phyloP scores from a whole-genome alignment of 2,113 vertebrate species.

The Lichenostomus cassidix region DNA sequence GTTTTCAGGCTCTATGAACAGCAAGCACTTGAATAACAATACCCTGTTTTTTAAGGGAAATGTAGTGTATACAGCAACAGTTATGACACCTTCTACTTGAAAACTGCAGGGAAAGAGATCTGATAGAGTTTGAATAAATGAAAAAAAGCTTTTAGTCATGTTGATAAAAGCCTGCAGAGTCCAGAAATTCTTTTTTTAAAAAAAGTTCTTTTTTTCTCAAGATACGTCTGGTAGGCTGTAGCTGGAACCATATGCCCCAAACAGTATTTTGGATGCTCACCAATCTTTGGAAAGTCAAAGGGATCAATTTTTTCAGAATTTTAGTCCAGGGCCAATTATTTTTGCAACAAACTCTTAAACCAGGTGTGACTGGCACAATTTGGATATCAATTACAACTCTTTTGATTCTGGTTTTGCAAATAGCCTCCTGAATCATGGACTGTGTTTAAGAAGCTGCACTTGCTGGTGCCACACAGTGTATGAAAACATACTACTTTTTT shows the following conservation, averaged over 20 bases:
- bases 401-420: conserved; percentile 1
- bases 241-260: not conserved
- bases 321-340: not conserved
- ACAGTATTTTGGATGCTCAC: not conserved
- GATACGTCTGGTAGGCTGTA: not conserved
- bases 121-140: not conserved
- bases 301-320: not conserved
- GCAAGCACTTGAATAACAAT: not conserved
- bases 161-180: not conserved
- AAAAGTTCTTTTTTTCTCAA: not conserved
- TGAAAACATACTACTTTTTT: not conserved
- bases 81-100: not conserved
- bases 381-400: not conserved
- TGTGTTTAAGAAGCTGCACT: not conserved
- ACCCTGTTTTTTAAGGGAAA: not conserved
- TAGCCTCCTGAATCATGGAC: not conserved
- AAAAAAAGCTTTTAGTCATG: not conserved
- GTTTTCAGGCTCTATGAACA: not conserved
- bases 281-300: not conserved
- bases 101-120: not conserved
- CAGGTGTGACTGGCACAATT: not conserved
- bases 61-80: not conserved
- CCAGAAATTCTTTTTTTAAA: not conserved
- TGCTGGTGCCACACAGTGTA: not conserved
- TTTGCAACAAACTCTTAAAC: not conserved